Evolutionary conservation across 1,140 invertebrate genomes (phyloP).

Genomic region (Drosophila funebris): DNA sequence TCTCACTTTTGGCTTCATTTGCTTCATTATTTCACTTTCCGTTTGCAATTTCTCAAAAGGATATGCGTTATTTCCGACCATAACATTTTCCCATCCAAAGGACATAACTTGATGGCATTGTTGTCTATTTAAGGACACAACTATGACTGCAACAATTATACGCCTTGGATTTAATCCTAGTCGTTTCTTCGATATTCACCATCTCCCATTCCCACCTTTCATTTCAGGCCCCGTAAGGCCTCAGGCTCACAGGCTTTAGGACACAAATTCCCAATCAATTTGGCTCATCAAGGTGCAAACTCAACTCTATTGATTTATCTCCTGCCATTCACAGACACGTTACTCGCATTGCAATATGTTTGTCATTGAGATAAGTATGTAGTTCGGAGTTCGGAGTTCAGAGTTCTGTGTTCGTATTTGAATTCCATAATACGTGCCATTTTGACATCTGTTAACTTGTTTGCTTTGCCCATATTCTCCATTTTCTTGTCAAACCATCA

Average conservation of each 20-base stretch:
- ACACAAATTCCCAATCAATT: slow-evolving; percentile 62
- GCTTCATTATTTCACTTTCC: slow-evolving; percentile 66
- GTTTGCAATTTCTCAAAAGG: slow-evolving; percentile 67
- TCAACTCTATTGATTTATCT: slow-evolving; percentile 42
- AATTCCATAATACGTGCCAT: slow-evolving; percentile 16
- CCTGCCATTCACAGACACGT: neutral
- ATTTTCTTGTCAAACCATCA: neutral
- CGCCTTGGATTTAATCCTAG: neutral
- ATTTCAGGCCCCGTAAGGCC: no score
- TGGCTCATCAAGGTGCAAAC: slow-evolving; percentile 54
- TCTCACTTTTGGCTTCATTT: slow-evolving; percentile 43
- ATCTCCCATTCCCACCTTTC: no score
- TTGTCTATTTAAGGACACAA: neutral
- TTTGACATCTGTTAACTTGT: slow-evolving; percentile 13
- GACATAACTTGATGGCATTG: slow-evolving; percentile 32
- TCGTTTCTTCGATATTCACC: neutral
- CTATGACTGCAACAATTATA: slow-evolving; percentile 14
- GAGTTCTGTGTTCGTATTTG: neutral
- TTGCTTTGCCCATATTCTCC: neutral
- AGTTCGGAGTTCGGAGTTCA: neutral
- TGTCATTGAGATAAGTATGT: slow-evolving; percentile 1
- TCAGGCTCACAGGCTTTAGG: slow-evolving; percentile 21
- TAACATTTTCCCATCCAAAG: slow-evolving; percentile 15
- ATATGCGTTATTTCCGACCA: slow-evolving; percentile 72
- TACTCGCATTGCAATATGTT: slow-evolving; percentile 10